Conservation (phyloP, 2,797 vertebrate species). For the Epinephelus awoara region DNA sequence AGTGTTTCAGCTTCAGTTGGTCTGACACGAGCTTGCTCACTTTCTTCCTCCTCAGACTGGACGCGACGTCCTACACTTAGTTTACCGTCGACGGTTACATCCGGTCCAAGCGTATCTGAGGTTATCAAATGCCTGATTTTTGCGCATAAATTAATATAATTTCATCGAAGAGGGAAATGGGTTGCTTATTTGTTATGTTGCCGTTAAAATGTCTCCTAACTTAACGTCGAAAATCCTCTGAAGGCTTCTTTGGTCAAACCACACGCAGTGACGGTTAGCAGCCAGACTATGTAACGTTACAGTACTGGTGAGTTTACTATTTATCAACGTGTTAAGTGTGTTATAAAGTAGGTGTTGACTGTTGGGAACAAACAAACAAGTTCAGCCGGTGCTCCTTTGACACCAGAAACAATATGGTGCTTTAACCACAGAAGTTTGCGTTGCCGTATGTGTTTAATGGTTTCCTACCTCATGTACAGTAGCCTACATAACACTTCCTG, state of each 20-base stretch:
- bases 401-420: background rate
- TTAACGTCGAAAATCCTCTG: background rate
- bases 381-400: too few relatives aligned
- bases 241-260: background rate
- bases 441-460: background rate
- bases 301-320: too few relatives aligned
- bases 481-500: background rate
- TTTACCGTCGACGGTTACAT: background rate
- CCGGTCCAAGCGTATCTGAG: background rate
- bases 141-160: too few relatives aligned
- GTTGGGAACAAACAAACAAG: too few relatives aligned
- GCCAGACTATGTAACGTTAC: background rate
- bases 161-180: too few relatives aligned
- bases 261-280: too few relatives aligned
- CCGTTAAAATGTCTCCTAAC: background rate
- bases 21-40: too few relatives aligned
- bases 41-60: background rate
- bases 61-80: too few relatives aligned
- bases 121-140: too few relatives aligned
- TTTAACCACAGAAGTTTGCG: too few relatives aligned
- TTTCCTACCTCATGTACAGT: background rate
- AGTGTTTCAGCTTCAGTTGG: slow-evolving; percentile 11
- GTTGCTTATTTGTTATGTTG: too few relatives aligned
- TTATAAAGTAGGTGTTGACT: too few relatives aligned
- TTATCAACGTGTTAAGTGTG: background rate